These are phyloP conservation scores for Buteo buteo DNA, from an alignment of 2,113 vertebrate genomes.

Conservation along the genomic window DNA sequence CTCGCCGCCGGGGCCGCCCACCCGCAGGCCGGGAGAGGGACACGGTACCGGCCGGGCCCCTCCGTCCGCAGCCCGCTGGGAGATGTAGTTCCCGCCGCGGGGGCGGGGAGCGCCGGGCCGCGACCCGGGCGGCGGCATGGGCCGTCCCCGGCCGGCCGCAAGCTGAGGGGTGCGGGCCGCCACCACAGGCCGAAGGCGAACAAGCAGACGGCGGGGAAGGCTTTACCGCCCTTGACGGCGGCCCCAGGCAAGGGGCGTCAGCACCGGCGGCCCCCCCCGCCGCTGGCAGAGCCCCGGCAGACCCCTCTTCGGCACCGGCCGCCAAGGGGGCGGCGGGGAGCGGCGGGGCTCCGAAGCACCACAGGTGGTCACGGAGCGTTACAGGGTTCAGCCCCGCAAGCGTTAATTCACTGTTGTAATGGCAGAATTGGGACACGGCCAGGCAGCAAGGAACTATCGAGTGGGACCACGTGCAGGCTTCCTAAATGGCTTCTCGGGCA, in stretches of 20 bases:
- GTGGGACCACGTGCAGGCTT: accelerated
- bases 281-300: not conserved
- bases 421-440: not conserved
- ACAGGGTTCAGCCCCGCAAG: not conserved
- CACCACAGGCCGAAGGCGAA: accelerated
- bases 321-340: accelerated
- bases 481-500: accelerated
- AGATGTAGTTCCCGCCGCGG: too few species aligned
- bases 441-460: accelerated
- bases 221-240: too few species aligned
- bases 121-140: accelerated
- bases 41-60: too few species aligned
- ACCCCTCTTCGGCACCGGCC: accelerated
- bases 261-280: not conserved
- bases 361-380: accelerated
- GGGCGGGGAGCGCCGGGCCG: too few species aligned
- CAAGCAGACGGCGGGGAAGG: accelerated
- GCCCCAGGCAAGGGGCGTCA: too few species aligned
- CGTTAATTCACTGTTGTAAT: accelerated
- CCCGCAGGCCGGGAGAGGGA: not conserved
- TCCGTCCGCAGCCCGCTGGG: too few species aligned
- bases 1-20: not conserved
- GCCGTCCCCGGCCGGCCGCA: too few species aligned
- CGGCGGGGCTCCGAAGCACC: too few species aligned
- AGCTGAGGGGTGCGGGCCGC: not conserved